Conservation (phyloP, 1,140 invertebrate species). For the Drusus annulatus region DNA sequence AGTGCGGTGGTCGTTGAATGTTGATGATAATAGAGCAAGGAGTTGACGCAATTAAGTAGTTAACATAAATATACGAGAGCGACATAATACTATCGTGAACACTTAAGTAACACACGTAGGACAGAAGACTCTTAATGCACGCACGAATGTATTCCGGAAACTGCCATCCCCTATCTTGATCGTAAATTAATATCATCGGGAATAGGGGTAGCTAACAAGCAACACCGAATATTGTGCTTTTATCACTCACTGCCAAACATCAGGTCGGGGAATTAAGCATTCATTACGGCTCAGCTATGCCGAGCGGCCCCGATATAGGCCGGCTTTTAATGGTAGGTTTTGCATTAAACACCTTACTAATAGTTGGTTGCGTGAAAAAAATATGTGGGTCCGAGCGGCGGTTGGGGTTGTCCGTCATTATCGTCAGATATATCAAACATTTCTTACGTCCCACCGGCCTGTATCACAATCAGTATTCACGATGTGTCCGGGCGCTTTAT, state of each 20-base stretch:
- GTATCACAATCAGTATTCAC: constrained; percentile 36
- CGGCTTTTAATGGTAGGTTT: constrained; percentile 56
- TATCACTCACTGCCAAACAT: constrained; percentile 35
- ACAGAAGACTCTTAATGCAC: constrained; percentile 34
- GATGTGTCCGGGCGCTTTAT: not conserved
- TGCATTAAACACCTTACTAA: constrained; percentile 59
- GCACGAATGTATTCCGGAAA: constrained; percentile 48
- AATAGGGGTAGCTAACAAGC: constrained; percentile 46
- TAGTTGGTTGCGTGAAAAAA: constrained; percentile 51
- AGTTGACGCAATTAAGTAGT: constrained; percentile 57
- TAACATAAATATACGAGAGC: constrained; percentile 53
- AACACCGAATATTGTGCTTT: constrained; percentile 41
- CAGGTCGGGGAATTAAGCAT: constrained; percentile 31
- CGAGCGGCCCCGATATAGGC: constrained; percentile 28
- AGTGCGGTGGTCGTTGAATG: constrained; percentile 27
- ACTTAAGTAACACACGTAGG: constrained; percentile 47
- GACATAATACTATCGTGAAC: constrained; percentile 50
- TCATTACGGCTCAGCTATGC: constrained; percentile 50
- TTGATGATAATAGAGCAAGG: constrained; percentile 43
- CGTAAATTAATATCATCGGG: constrained; percentile 56
- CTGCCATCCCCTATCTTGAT: constrained; percentile 55
- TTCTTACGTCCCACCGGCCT: not conserved
- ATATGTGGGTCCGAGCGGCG: constrained; percentile 14
- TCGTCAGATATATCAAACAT: constrained; percentile 28
- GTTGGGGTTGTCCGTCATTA: constrained; percentile 22